Base-by-base conservation (phyloP, 2,113 vertebrate genomes). In the Callopanchax toddi region DNA sequence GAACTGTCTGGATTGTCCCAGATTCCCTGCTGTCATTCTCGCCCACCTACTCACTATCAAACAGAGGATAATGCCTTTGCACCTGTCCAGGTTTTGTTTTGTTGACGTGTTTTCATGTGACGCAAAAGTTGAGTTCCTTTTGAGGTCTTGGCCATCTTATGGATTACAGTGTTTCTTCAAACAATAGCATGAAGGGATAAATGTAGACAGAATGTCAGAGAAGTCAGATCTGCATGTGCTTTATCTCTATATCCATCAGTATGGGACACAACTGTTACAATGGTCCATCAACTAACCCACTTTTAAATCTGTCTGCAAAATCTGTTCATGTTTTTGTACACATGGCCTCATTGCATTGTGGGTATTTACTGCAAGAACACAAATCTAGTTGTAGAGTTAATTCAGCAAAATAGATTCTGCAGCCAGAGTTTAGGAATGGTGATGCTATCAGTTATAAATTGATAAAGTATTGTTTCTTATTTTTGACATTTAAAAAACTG, bases 131-230 rank as follows among this genome's bases (percentile, higher is more conserved):
- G 52, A 53, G 22, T 74, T 68, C 74, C 64, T 25, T 36, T 52
- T 34, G 43, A 71, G 64, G 58, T 74, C 74, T 17, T 43, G 65
- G 53, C 62, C n/a, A n/a, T n/a, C 42, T 15, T 43, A 29, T 64
- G 79, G 85, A 89, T 89, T 87, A 90, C 48, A 66, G 45, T 43
- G 22, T 21, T 12, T 65, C 37, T 53, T 34, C 0, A 22, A 54
- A 63, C 57, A 36, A 67, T 25, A 67, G 68, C 45, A 75, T 36
- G 25, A 71, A 60, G 55, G 56, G 70, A 54, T 53, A 36, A 36
- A 53, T 36, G 50, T 34, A 7, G 29, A 20, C 40, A 43, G 20
- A 62, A 60, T 57, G 37, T 60, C 25, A 26, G 46, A 52, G 50
- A 0, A 17, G 17, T 11, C 54, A 12, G 52, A 8, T 46, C 13